A percentile compares a stretch with the other conserved stretches of the same genome.
phyloP scores from a whole-genome alignment of 1,140 invertebrate genomes.

The Tribolium castaneum region DNA sequence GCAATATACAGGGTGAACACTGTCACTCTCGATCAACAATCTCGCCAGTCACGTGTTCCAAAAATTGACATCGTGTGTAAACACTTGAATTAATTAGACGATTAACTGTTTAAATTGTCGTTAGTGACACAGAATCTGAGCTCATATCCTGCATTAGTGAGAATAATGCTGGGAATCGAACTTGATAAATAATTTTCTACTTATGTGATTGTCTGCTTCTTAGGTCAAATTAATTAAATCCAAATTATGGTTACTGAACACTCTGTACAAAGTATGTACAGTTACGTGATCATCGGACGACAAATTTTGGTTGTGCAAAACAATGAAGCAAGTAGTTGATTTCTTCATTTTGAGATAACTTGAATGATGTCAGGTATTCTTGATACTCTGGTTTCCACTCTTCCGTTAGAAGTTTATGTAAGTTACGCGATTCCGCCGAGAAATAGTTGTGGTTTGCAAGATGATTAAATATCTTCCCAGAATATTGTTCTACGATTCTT shows the following conservation, averaged over 20 bases:
- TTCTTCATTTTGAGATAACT: background rate
- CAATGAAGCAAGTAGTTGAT: too few relatives aligned
- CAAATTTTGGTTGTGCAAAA: background rate
- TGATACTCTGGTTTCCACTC: background rate
- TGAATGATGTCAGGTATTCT: background rate
- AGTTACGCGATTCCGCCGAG: too few relatives aligned
- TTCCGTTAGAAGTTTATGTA: background rate
- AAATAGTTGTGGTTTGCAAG: too few relatives aligned
- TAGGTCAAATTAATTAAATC: background rate
- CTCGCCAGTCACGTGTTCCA: too few relatives aligned
- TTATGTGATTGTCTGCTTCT: background rate
- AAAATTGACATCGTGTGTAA: too few relatives aligned
- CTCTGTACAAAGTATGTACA: background rate
- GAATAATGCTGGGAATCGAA: constrained; percentile 3
- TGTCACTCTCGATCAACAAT: background rate
- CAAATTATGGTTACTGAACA: background rate
- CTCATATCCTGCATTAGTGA: constrained; percentile 3
- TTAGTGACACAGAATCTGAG: constrained; percentile 18
- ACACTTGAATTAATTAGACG: background rate
- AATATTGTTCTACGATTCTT: background rate
- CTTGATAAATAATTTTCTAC: background rate
- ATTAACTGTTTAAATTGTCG: background rate
- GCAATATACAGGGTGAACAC: background rate
- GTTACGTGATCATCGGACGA: background rate
- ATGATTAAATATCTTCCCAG: background rate